Conservation (phyloP, 1,140 invertebrate genomes). For the Anastatus disparis region DNA sequence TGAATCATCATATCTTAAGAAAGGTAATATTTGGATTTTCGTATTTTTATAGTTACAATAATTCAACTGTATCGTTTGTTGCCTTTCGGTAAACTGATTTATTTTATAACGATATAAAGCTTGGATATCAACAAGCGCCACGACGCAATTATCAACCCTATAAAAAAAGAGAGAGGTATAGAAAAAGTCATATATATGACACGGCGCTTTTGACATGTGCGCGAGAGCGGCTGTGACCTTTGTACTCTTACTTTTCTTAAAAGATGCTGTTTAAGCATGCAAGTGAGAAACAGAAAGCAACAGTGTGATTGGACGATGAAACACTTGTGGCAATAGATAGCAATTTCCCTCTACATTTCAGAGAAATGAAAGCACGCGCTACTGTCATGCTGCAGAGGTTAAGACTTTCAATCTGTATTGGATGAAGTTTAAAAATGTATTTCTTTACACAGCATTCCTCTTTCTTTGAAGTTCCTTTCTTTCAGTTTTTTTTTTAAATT, state of each 20-base stretch:
- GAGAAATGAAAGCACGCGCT: constrained; percentile 23
- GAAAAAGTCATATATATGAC: too few species aligned
- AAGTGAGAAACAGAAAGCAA: background rate
- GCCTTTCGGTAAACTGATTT: background rate
- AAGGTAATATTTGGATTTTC: too few species aligned
- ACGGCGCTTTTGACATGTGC: too few species aligned
- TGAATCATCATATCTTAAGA: constrained; percentile 12
- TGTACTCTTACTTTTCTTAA: constrained; percentile 11
- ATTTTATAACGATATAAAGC: background rate
- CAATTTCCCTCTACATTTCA: background rate
- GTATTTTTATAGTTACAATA: too few species aligned
- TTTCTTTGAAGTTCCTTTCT: too few species aligned
- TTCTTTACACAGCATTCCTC: too few species aligned
- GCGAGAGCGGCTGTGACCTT: constrained; percentile 23
- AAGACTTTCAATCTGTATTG: too few species aligned
- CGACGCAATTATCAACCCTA: too few species aligned
- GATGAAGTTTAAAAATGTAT: too few species aligned
- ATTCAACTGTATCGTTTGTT: too few species aligned
- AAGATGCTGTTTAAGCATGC: background rate
- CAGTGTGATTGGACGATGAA: background rate
- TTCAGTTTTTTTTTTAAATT: too few species aligned
- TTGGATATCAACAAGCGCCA: background rate
- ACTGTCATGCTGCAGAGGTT: constrained; percentile 5
- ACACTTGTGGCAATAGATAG: background rate
- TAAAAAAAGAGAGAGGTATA: background rate